Base-by-base conservation (phyloP, 2,888 invertebrate species). In the Smittia sp. region DNA sequence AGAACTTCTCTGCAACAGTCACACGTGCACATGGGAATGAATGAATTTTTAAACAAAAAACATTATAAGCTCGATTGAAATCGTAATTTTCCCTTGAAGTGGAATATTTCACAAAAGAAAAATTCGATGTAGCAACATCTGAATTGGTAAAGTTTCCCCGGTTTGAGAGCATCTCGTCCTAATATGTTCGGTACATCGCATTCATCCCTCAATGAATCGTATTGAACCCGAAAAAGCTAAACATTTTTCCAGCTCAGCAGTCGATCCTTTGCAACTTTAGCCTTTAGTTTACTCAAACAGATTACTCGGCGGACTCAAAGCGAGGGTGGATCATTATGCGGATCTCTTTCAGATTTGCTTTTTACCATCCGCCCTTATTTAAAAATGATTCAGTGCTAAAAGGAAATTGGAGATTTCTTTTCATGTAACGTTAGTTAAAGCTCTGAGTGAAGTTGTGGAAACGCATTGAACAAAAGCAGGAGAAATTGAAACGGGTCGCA, bases 301-400 rank as follows among this genome's bases (percentile, higher is more conserved):
- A 46, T 46, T 46, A 46, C 15, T 7, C 11, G 2, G n/a, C 15
- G 46, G 46, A 46, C 15, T 46, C 46, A 62, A 20, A 62, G 25
- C 24, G 24, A 63, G 24, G 62, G 62, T 24, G n/a, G 62, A 63
- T 63, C 62, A 63, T 63, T 63, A 63, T 63, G 24, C 2, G 62
- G 62, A 63, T 63, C n/a, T 63, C 25, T 22, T 63, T 63, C 25
- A 22, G 25, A 25, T 63, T 25, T 25, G 20, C 25, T 25, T 25
- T 63, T 2, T 62, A 24, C 24, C 22, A 20, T 63, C 62, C 22
- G n/a, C 15, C 62, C 11, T 25, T n/a, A 63, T 63, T 63, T 63
- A 20, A 25, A 63, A 63, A 63, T 24, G 62, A 63, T 63, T 20
- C 25, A 63, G 62, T 24, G 13, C 9, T n/a, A 20, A 24, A 9